phyloP scores from a whole-genome alignment of 1,140 invertebrate species.

The Pseudoatta argentina region DNA sequence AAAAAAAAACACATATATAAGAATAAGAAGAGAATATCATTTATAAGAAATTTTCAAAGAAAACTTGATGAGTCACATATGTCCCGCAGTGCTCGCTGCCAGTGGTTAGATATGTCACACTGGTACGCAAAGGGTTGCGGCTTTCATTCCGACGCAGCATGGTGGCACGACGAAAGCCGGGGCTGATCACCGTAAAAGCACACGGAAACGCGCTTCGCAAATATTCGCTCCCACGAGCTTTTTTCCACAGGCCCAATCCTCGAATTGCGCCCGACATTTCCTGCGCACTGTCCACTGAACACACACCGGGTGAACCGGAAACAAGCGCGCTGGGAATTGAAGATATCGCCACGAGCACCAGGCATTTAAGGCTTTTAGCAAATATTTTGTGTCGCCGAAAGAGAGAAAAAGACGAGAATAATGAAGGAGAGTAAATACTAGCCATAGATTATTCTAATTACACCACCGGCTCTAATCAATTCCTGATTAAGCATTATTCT shows the following conservation, averaged over 20 bases:
- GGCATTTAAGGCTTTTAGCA: conserved; percentile 8
- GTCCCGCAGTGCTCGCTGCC: neutral
- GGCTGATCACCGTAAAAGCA: conserved; percentile 79
- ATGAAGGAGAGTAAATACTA: neutral
- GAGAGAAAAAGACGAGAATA: neutral
- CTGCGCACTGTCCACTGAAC: conserved; percentile 52
- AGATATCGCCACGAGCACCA: neutral
- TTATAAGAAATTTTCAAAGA: neutral
- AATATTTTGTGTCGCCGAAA: conserved; percentile 24
- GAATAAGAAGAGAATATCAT: neutral
- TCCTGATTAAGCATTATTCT: neutral
- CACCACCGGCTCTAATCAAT: neutral
- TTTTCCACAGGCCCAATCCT: conserved; percentile 63
- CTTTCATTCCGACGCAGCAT: conserved; percentile 12
- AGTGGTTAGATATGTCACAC: conserved; percentile 56
- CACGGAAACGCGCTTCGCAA: conserved; percentile 77
- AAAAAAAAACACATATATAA: neutral
- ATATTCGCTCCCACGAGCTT: conserved; percentile 69
- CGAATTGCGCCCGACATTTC: conserved; percentile 76
- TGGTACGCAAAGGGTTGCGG: conserved; percentile 30
- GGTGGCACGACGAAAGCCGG: conserved; percentile 62
- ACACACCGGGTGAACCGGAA: conserved; percentile 39
- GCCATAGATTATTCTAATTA: neutral
- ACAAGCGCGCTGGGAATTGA: neutral
- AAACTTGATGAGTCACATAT: neutral